These are phyloP conservation scores for Ceratina japonica DNA, from an alignment of 1,140 invertebrate species.

Conservation along the genomic window DNA sequence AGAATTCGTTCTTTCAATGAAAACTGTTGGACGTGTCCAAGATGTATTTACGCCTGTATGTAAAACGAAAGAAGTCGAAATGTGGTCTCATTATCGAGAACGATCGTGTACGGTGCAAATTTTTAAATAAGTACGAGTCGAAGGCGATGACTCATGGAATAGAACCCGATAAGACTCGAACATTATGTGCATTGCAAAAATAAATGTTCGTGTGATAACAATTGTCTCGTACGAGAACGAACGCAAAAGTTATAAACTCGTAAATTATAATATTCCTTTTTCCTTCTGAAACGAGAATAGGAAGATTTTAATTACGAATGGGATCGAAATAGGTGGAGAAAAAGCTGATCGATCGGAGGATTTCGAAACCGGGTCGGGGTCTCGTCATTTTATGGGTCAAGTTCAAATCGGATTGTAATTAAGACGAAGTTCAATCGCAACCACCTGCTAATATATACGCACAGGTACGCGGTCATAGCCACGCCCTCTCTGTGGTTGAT, in stretches of 20 bases:
- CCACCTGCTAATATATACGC: conserved; percentile 62
- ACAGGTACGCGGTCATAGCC: conserved; percentile 41
- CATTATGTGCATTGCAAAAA: conserved; percentile 13
- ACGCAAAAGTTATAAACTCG: not conserved
- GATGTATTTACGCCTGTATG: not conserved
- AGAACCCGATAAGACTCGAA: conserved; percentile 31
- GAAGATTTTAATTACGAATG: no score
- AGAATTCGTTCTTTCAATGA: not conserved
- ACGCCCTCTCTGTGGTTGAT: conserved; percentile 66
- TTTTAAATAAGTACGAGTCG: conserved; percentile 8
- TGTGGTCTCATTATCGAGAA: not conserved
- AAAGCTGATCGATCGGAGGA: not conserved
- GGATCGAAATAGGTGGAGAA: not conserved
- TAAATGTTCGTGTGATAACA: not conserved
- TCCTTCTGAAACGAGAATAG: no score
- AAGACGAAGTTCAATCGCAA: conserved; percentile 30
- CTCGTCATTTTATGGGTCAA: conserved; percentile 27
- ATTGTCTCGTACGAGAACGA: not conserved
- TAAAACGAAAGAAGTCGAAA: conserved; percentile 7
- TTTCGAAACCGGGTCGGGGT: not conserved
- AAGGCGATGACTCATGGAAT: conserved; percentile 39
- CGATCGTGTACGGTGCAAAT: not conserved
- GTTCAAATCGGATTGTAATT: conserved; percentile 33
- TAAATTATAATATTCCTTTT: no score
- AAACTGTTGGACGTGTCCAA: not conserved